Evolutionary conservation across 2,888 invertebrate genomes (phyloP).

Genomic region (Scrobipalpa costella): DNA sequence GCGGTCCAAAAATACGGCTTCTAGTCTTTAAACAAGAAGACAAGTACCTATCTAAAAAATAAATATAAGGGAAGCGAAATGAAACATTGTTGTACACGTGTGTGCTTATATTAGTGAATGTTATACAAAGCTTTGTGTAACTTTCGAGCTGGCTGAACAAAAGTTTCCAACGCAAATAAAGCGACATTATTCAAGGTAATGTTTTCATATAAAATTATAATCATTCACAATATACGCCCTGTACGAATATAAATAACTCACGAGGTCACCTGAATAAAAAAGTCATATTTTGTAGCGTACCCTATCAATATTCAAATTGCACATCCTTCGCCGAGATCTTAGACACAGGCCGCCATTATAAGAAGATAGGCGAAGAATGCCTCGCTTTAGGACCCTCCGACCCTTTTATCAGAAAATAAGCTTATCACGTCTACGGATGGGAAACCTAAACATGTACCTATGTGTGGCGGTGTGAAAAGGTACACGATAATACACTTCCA

Average conservation of each 20-base stretch:
- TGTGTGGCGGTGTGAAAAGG: constrained; percentile 58
- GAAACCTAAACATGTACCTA: constrained; percentile 65
- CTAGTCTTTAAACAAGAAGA: no score
- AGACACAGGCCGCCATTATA: constrained; percentile 72
- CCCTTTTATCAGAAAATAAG: constrained; percentile 78
- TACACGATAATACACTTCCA: constrained; percentile 63
- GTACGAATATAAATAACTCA: constrained; percentile 43
- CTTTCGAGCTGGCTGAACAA: background rate
- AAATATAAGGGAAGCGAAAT: no score
- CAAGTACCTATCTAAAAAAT: no score
- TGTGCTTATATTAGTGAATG: background rate
- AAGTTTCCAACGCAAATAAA: background rate
- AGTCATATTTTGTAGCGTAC: constrained; percentile 48
- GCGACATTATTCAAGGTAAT: background rate
- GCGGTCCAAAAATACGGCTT: no score
- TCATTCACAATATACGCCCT: constrained; percentile 19
- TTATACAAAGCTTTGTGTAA: background rate
- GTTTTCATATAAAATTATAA: constrained; percentile 3
- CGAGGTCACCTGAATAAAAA: constrained; percentile 55
- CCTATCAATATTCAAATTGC: constrained; percentile 76
- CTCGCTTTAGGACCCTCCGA: constrained; percentile 69
- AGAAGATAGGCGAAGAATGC: constrained; percentile 73
- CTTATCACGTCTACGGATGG: constrained; percentile 75
- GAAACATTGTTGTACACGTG: no score
- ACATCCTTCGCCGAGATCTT: constrained; percentile 64